These are phyloP conservation scores for Cirrhinus molitorella DNA, from an alignment of 2,797 vertebrate species.

Conservation along the genomic window DNA sequence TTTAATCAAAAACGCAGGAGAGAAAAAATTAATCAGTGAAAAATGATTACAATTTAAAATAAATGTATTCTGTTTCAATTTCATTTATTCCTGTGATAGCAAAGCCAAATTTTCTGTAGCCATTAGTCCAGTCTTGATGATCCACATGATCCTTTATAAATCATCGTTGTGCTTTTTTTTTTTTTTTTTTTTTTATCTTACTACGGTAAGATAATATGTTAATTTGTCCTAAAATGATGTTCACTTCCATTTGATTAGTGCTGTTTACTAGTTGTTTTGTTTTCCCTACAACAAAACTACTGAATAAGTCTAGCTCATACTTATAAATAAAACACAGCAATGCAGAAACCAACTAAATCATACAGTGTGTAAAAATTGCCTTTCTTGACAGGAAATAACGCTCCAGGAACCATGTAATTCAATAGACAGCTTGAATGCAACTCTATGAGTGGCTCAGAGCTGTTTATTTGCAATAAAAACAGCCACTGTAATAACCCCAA, in stretches of 20 bases:
- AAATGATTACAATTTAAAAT: background rate
- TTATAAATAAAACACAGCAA: conserved; percentile 48
- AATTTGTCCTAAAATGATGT: background rate
- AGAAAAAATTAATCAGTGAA: background rate
- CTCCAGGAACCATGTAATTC: conserved; percentile 65
- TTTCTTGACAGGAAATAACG: conserved; percentile 51
- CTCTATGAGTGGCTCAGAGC: conserved; percentile 59
- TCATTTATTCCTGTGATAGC: background rate
- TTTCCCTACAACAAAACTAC: background rate
- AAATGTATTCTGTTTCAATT: background rate
- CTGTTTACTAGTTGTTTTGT: conserved; percentile 7
- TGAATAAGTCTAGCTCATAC: conserved; percentile 23
- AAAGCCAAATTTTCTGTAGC: background rate
- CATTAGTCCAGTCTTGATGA: background rate
- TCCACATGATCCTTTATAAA: background rate
- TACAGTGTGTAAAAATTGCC: conserved; percentile 44
- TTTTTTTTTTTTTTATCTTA: background rate
- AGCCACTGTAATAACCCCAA: conserved; percentile 46
- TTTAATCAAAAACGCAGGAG: background rate
- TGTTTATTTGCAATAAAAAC: conserved; percentile 61
- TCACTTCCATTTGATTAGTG: background rate
- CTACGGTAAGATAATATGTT: background rate
- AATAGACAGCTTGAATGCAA: conserved; percentile 62
- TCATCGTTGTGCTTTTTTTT: too few relatives aligned
- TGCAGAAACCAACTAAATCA: conserved; percentile 45